phyloP scores from a whole-genome alignment of 2,888 invertebrate species.

The Mylabris sibirica region DNA sequence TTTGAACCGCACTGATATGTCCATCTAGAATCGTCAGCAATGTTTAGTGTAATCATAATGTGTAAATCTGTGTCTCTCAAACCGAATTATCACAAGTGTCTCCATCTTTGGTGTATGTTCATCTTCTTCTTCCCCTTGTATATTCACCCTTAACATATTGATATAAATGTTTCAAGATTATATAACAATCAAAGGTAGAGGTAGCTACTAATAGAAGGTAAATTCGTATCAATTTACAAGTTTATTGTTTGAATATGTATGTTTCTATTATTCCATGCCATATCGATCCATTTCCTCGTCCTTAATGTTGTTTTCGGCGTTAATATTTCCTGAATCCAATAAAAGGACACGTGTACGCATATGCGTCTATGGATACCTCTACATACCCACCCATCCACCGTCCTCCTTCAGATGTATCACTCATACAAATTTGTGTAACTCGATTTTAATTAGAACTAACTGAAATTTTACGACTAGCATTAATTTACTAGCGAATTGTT shows the following conservation, averaged over 20 bases:
- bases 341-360: neutral
- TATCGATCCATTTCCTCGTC: too few species aligned
- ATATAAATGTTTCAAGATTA: too few species aligned
- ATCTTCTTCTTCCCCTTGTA: neutral
- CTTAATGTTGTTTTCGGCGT: too few species aligned
- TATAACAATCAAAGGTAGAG: too few species aligned
- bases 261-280: too few species aligned
- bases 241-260: too few species aligned
- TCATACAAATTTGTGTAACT: too few species aligned
- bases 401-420: neutral
- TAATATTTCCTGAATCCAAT: neutral
- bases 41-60: constrained; percentile 15
- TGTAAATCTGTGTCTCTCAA: neutral
- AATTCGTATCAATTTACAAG: too few species aligned
- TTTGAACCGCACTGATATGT: constrained; percentile 60
- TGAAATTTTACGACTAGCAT: too few species aligned
- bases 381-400: neutral
- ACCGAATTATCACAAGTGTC: neutral
- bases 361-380: neutral
- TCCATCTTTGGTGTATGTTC: neutral
- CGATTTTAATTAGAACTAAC: neutral
- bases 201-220: too few species aligned
- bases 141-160: too few species aligned
- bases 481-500: too few species aligned
- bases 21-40: constrained; percentile 49